Conservation (phyloP, 2,797 vertebrate genomes). For the Myotis vivesi region DNA sequence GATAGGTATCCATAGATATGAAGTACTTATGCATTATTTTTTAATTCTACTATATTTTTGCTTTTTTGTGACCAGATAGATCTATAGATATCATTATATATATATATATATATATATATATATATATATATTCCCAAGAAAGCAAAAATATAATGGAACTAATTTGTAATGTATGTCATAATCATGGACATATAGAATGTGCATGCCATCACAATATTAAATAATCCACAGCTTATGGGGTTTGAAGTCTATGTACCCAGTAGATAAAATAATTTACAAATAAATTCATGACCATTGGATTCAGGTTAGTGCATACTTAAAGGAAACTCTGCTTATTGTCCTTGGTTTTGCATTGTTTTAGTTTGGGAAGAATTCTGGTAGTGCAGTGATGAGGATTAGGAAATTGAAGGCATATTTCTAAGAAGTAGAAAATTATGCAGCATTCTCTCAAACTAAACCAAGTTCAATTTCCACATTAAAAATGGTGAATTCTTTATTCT, state of each 20-base stretch:
- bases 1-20: neutral
- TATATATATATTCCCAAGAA: neutral
- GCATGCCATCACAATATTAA: neutral
- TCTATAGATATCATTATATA: neutral
- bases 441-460: neutral
- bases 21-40: neutral
- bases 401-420: neutral
- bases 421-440: neutral
- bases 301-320: neutral
- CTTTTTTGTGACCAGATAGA: neutral
- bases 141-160: neutral
- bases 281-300: neutral
- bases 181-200: neutral
- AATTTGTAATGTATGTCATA: neutral
- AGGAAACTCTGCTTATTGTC: neutral
- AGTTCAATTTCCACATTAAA: neutral
- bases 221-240: neutral
- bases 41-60: neutral
- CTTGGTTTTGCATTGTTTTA: neutral
- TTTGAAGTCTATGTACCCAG: neutral
- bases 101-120: too few relatives aligned
- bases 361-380: neutral
- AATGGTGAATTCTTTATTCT: neutral
- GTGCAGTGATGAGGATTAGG: neutral
- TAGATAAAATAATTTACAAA: conserved; percentile 1